Evolutionary conservation across 2,113 vertebrate species (phyloP), one percentile per base, ranked within the genome.

Genomic region (Beaufortia kweichowensis): DNA sequence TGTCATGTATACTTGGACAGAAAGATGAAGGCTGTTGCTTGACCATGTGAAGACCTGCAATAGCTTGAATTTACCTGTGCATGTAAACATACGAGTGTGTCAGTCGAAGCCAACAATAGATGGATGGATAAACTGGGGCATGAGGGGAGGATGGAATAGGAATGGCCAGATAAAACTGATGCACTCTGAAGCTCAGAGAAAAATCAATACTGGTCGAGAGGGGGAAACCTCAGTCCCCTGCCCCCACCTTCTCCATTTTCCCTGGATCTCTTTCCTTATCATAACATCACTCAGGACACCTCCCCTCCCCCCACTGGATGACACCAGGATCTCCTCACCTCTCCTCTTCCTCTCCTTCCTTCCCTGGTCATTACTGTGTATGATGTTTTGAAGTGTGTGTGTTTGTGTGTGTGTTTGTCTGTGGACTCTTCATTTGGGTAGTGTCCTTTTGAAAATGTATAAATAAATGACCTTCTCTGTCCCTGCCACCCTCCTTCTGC

Each of bases 141-240:
- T 21, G 62, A 43, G 33, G 60, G 35, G 39, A 24, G 46, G 62
- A 46, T 26, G 77, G 68, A 59, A 59, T 21, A 43, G 68, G 61
- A 79, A 73, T 57, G 63, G 80, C 77, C 66, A 59, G 80, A 81
- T 81, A 82, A 82, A 75, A 78, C 82, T 79, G 73, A 82, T 80
- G 80, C 62, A 63, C 76, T 80, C 78, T 75, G 48, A 53, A 67
- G 79, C 81, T 83, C 67, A 17, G 48, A 78, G 78, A 76, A 78
- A 79, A 86, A 86, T 86, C 85, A 74, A 86, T 86, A 83, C 11
- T 68, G 43, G 82, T 23, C 62, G 21, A 59, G 43, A 77, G 24
- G 46, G n/a, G 41, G 66, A 82, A 69, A 53, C 75, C 75, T 75
- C 63, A 31, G 56, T 57, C 68, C 43, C 63, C 60, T 31, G 2